Conservation (phyloP, 1,140 invertebrate species). For the Oreohelix idahoensis region DNA sequence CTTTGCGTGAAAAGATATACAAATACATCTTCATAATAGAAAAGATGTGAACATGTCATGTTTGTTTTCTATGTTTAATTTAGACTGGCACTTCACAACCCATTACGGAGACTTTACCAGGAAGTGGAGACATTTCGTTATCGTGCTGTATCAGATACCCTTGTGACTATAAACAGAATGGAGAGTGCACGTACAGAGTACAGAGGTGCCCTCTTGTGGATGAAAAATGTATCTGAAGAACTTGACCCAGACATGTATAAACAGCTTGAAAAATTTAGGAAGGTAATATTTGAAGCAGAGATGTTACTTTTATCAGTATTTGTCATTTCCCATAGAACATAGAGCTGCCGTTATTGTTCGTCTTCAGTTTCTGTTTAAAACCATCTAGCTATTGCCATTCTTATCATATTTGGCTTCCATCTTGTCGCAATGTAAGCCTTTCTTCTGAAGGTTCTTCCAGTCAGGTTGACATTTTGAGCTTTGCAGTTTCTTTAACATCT, state of each 20-base stretch:
- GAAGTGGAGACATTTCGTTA: slow-evolving; percentile 97
- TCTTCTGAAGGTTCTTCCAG: too few relatives aligned
- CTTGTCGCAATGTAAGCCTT: too few relatives aligned
- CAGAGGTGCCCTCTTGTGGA: slow-evolving; percentile 94
- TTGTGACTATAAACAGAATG: slow-evolving; percentile 91
- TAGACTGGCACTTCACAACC: slow-evolving; percentile 86
- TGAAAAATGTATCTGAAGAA: slow-evolving; percentile 97
- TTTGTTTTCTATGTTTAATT: slow-evolving; percentile 9
- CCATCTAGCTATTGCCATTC: too few relatives aligned
- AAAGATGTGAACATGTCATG: background rate
- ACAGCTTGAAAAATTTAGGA: slow-evolving; percentile 95
- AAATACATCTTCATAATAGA: too few relatives aligned
- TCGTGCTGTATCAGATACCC: slow-evolving; percentile 93
- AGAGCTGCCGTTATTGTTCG: too few relatives aligned
- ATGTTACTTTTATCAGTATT: too few relatives aligned
- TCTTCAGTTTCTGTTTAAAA: too few relatives aligned
- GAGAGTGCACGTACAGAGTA: slow-evolving; percentile 97
- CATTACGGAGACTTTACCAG: slow-evolving; percentile 90
- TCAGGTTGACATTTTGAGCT: too few relatives aligned
- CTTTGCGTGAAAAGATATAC: too few relatives aligned
- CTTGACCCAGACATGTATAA: slow-evolving; percentile 97
- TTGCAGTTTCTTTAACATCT: too few relatives aligned
- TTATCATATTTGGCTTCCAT: too few relatives aligned
- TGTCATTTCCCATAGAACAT: too few relatives aligned
- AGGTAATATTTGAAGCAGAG: slow-evolving; percentile 75